These are phyloP conservation scores for Accipiter virgatus DNA, from an alignment of 2,113 vertebrate genomes.

Conservation along the genomic window DNA sequence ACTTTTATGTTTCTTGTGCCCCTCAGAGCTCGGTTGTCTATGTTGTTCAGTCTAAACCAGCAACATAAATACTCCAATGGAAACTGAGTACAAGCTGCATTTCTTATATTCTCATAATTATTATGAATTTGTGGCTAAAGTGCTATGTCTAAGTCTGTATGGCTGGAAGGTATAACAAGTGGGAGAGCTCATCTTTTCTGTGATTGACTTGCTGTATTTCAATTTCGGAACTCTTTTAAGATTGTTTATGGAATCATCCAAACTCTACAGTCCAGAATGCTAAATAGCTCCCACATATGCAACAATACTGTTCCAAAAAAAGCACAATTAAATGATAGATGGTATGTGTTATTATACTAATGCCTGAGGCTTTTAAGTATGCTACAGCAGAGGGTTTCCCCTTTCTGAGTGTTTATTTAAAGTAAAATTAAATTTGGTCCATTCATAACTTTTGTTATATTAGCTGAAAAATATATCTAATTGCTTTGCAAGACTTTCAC, in stretches of 20 bases:
- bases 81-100: not conserved
- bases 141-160: not conserved
- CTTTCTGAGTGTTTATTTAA: not conserved
- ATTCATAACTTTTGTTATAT: not conserved
- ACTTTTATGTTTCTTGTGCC: not conserved
- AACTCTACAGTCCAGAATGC: not conserved
- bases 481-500: not conserved
- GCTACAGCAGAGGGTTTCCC: not conserved
- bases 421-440: not conserved
- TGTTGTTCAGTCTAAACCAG: not conserved
- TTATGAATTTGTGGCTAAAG: not conserved
- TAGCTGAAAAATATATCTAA: not conserved
- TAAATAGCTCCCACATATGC: not conserved
- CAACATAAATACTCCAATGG: not conserved
- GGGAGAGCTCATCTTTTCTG: not conserved
- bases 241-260: not conserved
- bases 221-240: not conserved
- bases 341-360: not conserved
- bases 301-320: not conserved
- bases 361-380: not conserved
- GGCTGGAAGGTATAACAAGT: not conserved
- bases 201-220: not conserved
- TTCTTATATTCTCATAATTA: not conserved
- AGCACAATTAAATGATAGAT: not conserved
- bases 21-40: not conserved